Percentiles rank a stretch among this genome's conserved stretches.
Evolutionary conservation across 2,113 vertebrate species (phyloP).

Genomic region (Bufo bufo): DNA sequence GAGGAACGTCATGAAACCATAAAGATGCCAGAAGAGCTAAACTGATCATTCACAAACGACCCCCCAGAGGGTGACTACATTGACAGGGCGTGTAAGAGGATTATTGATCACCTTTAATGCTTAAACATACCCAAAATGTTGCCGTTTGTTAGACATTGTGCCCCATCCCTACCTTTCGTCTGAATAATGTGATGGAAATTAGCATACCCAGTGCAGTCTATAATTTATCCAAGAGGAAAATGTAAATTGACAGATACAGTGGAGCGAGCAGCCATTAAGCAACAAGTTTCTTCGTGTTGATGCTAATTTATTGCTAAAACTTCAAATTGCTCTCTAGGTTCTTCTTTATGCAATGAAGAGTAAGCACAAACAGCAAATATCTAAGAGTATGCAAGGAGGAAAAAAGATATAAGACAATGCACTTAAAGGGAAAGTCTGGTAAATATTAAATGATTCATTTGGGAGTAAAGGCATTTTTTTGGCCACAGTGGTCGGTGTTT

Average conservation of each 20-base stretch:
- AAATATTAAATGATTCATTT: too few relatives aligned
- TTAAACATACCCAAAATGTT: slow-evolving; percentile 13
- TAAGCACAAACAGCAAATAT: background rate
- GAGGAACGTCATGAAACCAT: background rate
- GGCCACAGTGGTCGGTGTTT: too few relatives aligned
- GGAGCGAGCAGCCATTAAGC: slow-evolving; percentile 2
- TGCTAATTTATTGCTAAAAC: slow-evolving; percentile 41
- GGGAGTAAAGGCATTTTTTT: too few relatives aligned
- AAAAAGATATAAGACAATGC: background rate
- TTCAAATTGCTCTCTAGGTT: slow-evolving; percentile 34
- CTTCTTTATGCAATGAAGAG: slow-evolving; percentile 17
- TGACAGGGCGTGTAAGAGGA: background rate
- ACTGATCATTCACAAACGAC: background rate
- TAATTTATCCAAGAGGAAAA: slow-evolving; percentile 40
- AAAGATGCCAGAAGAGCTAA: background rate
- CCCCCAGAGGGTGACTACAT: background rate
- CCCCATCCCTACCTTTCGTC: background rate
- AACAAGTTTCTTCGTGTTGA: slow-evolving; percentile 13
- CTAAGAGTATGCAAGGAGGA: background rate
- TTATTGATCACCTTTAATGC: slow-evolving; percentile 6
- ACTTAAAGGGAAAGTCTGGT: background rate
- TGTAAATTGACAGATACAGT: slow-evolving; percentile 22
- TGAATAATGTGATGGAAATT: background rate
- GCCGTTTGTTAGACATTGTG: background rate
- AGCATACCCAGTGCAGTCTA: slow-evolving; percentile 27